Evolutionary conservation across 1,140 invertebrate species (phyloP).

Genomic region (Ectropis grisescens): DNA sequence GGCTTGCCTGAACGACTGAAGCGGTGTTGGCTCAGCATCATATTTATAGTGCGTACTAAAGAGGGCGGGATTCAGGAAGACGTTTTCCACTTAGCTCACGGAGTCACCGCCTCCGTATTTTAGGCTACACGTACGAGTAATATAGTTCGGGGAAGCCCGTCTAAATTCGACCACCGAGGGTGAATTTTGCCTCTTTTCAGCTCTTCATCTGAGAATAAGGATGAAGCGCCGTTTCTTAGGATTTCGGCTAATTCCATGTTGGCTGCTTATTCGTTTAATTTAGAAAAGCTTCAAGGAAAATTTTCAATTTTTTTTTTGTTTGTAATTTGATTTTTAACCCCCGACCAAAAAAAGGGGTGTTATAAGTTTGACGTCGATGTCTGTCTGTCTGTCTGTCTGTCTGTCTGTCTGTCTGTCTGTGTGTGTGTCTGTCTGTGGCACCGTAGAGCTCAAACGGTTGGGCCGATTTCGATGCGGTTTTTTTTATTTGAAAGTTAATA

Average conservation of each 20-base stretch:
- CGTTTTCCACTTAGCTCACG: slow-evolving; percentile 53
- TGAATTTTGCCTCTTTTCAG: slow-evolving; percentile 9
- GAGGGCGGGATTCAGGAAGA: slow-evolving; percentile 54
- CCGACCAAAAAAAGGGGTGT: too few species aligned
- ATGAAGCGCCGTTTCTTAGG: too few species aligned
- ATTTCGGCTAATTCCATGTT: background rate
- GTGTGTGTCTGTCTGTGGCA: too few species aligned
- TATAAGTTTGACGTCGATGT: too few species aligned
- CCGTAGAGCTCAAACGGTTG: too few species aligned
- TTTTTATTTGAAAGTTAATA: too few species aligned
- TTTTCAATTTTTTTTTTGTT: too few species aligned
- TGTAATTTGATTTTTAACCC: too few species aligned
- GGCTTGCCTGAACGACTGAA: slow-evolving; percentile 57
- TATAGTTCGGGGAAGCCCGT: slow-evolving; percentile 58
- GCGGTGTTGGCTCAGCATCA: slow-evolving; percentile 27
- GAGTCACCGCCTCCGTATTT: slow-evolving; percentile 42
- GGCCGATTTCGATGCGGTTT: too few species aligned
- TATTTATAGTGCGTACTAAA: slow-evolving; percentile 49
- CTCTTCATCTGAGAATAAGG: slow-evolving; percentile 8
- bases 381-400: too few species aligned
- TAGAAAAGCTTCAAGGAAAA: too few species aligned
- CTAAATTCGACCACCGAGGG: slow-evolving; percentile 21
- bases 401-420: too few species aligned
- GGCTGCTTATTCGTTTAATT: slow-evolving; percentile 1
- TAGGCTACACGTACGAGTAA: slow-evolving; percentile 32